Percentiles rank a stretch among this genome's conserved stretches.
Conservation (phyloP, 2,797 vertebrate genomes). For the Hydrocynus forskahlii region DNA sequence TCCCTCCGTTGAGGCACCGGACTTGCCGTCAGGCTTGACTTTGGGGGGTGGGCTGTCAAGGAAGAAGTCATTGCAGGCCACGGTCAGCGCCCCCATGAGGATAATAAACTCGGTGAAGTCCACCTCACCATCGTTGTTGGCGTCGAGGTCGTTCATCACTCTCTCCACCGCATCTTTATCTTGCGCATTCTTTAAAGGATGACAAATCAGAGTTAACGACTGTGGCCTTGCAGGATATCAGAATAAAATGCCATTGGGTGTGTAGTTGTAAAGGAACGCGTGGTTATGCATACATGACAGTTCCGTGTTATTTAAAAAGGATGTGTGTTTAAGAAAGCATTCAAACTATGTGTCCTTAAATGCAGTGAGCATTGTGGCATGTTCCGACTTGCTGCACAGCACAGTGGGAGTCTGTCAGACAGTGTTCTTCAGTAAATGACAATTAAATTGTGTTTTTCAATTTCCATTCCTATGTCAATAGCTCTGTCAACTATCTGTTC, state of each 20-base stretch:
- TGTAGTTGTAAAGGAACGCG: neutral
- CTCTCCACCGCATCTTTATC: constrained; percentile 84
- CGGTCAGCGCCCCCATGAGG: constrained; percentile 93
- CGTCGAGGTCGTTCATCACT: constrained; percentile 83
- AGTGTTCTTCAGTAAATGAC: neutral
- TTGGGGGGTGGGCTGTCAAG: constrained; percentile 75
- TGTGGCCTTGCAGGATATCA: neutral
- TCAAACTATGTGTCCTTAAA: constrained; percentile 25
- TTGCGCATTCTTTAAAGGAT: constrained; percentile 72
- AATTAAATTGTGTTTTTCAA: neutral
- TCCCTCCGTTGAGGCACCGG: constrained; percentile 78
- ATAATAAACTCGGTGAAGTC: constrained; percentile 89
- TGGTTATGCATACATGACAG: too few relatives aligned
- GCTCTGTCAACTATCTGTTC: neutral
- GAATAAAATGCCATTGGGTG: neutral
- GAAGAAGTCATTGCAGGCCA: constrained; percentile 94
- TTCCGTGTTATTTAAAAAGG: neutral
- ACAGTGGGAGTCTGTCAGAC: neutral
- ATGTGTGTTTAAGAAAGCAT: constrained; percentile 5
- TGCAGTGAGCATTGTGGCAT: constrained; percentile 58
- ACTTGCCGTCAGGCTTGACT: constrained; percentile 86
- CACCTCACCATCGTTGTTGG: constrained; percentile 84
- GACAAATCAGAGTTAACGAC: neutral
- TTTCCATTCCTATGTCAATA: neutral
- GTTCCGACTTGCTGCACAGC: constrained; percentile 62